Percentiles rank a stretch among this genome's conserved stretches.
Evolutionary conservation across 2,888 invertebrate species (phyloP).

Genomic region (Rhaphigaster nebulosa): DNA sequence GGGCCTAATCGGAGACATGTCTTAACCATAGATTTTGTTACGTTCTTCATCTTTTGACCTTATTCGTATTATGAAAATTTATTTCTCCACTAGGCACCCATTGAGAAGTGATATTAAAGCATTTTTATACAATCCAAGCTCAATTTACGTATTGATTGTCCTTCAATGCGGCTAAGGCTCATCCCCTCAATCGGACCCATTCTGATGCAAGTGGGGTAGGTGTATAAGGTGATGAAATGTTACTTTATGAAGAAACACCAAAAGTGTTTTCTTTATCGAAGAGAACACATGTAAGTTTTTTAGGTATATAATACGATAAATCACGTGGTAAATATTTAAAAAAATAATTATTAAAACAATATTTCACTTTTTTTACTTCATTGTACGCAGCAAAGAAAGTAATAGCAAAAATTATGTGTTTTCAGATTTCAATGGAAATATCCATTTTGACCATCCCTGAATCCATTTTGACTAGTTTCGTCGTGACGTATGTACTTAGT

Average conservation of each 20-base stretch:
- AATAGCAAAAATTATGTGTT: no score
- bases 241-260: neutral
- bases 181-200: neutral
- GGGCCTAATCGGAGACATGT: neutral
- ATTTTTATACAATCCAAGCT: neutral
- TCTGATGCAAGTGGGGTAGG: neutral
- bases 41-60: neutral
- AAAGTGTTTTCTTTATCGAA: neutral
- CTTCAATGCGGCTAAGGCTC: neutral
- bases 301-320: neutral
- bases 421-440: no score
- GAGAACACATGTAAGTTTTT: neutral
- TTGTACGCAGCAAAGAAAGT: no score
- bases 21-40: neutral
- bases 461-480: no score
- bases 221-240: neutral
- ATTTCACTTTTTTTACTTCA: no score
- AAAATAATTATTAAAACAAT: no score
- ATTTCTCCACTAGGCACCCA: neutral
- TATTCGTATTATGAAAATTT: neutral
- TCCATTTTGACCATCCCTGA: no score
- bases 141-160: neutral
- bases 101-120: neutral
- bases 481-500: no score
- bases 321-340: neutral